Base-by-base conservation (phyloP, 1,140 invertebrate species). In the Drosophila tristis region DNA sequence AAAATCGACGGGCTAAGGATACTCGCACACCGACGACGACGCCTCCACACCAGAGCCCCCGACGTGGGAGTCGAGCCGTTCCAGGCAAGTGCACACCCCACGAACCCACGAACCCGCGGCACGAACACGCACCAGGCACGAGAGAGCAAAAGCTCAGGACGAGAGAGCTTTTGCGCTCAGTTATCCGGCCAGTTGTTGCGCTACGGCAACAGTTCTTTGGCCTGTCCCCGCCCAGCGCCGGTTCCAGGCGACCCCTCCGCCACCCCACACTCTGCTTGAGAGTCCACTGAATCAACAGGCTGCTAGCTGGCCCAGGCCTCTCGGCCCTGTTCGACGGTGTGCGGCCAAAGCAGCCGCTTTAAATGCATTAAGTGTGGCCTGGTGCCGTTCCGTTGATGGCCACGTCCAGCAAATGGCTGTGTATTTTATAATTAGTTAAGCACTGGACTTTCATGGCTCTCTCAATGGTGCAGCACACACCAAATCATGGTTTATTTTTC, bases 121-220 rank as follows among this genome's bases (percentile, higher is more conserved):
- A 29, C 13, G 6, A 0, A 29, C 26, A 55, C 48, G 55, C 31
- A 20, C 1, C 11, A 7, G 35, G 35, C 35, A 5, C 35, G 35
- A 70, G 72, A 70, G 65, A 73, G 74, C 59, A 11, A 87, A 82
- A 82, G 84, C 82, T 89, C 67, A 35, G 47, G 15, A 16, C 13
- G 26, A 2, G 25, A 25, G 13, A 62, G 71, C 53, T 80, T 87
- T 89, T 26, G 0, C 75, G 42, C 84, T 84, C 82, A 70, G 31
- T 89, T 87, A 89, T 87, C 82, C 82, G 72, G 66, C 51, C 51
- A 89, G 76, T 87, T 89, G 82, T 87, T 87, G 82, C 82, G 71
- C 72, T 72, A 84, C 79, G 65, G 84, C 82, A 87, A 82, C 82
- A 87, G 84, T 78, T 70, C 75, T 57, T 67, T 67, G 71, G 29